These are phyloP conservation scores for Leucophora obtusa DNA, from an alignment of 2,888 invertebrate genomes.

Conservation along the genomic window DNA sequence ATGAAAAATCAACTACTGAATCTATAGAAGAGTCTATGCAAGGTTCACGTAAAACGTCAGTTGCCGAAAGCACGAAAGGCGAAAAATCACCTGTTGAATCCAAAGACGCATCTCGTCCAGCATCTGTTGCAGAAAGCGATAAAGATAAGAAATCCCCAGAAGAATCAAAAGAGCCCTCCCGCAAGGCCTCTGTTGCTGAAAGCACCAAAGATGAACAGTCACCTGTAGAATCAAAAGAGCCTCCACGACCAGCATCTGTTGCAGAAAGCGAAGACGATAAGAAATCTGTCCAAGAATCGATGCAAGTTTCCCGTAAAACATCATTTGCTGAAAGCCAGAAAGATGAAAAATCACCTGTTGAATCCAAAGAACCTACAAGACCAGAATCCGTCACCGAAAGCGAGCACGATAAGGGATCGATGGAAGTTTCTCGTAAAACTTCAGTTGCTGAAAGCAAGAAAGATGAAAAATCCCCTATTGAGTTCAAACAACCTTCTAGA, in stretches of 20 bases:
- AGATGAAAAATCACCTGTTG: constrained; percentile 54
- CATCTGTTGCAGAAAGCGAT: constrained; percentile 58
- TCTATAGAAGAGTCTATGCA: constrained; percentile 59
- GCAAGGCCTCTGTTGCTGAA: constrained; percentile 47
- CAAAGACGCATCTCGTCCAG: constrained; percentile 53
- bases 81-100: constrained; percentile 38
- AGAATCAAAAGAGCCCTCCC: constrained; percentile 57
- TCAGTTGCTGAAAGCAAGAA: constrained; percentile 56
- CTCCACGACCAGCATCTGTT: constrained; percentile 1
- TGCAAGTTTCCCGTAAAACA: constrained; percentile 32
- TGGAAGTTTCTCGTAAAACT: constrained; percentile 46
- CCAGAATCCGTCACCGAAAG: constrained; percentile 60
- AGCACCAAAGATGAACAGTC: constrained; percentile 52
- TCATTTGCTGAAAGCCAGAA: constrained; percentile 39
- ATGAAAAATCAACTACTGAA: constrained; percentile 52
- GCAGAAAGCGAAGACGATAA: constrained; percentile 23
- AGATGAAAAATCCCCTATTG: constrained; percentile 54
- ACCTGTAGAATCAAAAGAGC: constrained; percentile 6
- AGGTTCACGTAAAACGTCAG: constrained; percentile 12
- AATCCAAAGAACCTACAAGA: constrained; percentile 53
- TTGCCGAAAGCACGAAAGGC: background rate
- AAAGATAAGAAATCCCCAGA: constrained; percentile 17
- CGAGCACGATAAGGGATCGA: constrained; percentile 55
- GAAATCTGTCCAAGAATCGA: constrained; percentile 11
- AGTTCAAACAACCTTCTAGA: constrained; percentile 60